These are phyloP conservation scores for Ennomos erosarius DNA, from an alignment of 2,888 invertebrate genomes.

Conservation along the genomic window DNA sequence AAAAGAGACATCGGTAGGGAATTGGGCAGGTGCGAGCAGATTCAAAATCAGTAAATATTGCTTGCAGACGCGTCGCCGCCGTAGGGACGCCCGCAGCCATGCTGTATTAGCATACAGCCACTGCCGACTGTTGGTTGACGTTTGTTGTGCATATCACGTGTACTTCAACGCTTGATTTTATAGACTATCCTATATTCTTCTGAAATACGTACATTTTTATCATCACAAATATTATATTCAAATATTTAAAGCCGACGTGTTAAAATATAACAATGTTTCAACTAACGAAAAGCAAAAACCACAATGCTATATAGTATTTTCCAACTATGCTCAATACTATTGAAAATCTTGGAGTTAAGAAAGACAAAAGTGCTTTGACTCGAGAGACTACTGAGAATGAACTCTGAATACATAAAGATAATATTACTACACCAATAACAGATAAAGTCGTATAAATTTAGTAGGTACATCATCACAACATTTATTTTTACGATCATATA, in stretches of 20 bases:
- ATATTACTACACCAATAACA: constrained; percentile 34
- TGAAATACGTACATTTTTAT: too few relatives aligned
- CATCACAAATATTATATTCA: neutral
- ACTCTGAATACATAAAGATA: constrained; percentile 43
- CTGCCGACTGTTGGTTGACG: constrained; percentile 28
- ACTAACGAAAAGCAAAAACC: constrained; percentile 28
- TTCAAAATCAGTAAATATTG: constrained; percentile 61
- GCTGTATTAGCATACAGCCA: constrained; percentile 65
- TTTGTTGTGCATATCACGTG: constrained; percentile 39
- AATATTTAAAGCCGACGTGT: neutral
- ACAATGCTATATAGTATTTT: too few relatives aligned
- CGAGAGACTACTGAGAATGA: constrained; percentile 14
- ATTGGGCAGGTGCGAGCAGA: constrained; percentile 66
- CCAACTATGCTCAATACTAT: constrained; percentile 14
- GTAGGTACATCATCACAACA: neutral
- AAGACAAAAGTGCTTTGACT: constrained; percentile 5
- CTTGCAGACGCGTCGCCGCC: constrained; percentile 58
- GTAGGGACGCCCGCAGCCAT: constrained; percentile 57
- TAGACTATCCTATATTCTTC: too few relatives aligned
- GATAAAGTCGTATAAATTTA: neutral
- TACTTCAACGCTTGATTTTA: constrained; percentile 33
- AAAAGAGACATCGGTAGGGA: constrained; percentile 57
- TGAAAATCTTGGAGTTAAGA: constrained; percentile 20
- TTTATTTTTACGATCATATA: constrained; percentile 7
- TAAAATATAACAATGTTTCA: constrained; percentile 5